Evolutionary conservation across 1,140 invertebrate species (phyloP).

Genomic region (Drosophila pruinosa): DNA sequence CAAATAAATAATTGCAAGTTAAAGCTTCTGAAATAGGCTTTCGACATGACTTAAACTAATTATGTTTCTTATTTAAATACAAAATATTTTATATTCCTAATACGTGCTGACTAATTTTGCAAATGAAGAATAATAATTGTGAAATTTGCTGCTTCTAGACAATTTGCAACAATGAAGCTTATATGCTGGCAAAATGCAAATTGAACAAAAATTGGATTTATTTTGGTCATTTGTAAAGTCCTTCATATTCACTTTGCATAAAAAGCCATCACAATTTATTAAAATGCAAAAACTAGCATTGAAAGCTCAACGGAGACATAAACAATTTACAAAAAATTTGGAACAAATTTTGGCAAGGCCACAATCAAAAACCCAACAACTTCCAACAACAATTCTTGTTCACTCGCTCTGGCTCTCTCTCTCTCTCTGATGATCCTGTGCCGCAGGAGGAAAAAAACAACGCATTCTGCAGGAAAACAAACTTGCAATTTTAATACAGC

Average conservation of each 20-base stretch:
- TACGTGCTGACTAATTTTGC: no score
- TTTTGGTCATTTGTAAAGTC: neutral
- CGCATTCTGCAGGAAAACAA: neutral
- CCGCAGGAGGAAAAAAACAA: neutral
- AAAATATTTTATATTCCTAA: no score
- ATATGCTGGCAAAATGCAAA: slow-evolving; percentile 15
- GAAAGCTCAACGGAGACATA: slow-evolving; percentile 28
- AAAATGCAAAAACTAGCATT: slow-evolving; percentile 22
- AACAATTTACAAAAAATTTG: slow-evolving; percentile 29
- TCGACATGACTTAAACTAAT: no score
- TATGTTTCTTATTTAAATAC: no score
- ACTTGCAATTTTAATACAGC: slow-evolving; percentile 36
- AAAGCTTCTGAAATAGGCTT: no score
- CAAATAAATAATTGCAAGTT: no score
- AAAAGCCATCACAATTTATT: slow-evolving; percentile 38
- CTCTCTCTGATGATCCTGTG: neutral
- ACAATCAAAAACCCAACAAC: slow-evolving; percentile 3
- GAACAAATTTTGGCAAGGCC: slow-evolving; percentile 37
- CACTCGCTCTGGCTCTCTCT: no score
- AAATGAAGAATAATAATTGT: no score
- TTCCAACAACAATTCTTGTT: neutral
- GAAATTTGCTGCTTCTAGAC: no score
- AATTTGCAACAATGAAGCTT: neutral
- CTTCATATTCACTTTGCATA: slow-evolving; percentile 15
- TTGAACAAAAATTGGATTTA: slow-evolving; percentile 28